phyloP scores from a whole-genome alignment of 2,113 vertebrate genomes.

The Chinchilla lanigera region DNA sequence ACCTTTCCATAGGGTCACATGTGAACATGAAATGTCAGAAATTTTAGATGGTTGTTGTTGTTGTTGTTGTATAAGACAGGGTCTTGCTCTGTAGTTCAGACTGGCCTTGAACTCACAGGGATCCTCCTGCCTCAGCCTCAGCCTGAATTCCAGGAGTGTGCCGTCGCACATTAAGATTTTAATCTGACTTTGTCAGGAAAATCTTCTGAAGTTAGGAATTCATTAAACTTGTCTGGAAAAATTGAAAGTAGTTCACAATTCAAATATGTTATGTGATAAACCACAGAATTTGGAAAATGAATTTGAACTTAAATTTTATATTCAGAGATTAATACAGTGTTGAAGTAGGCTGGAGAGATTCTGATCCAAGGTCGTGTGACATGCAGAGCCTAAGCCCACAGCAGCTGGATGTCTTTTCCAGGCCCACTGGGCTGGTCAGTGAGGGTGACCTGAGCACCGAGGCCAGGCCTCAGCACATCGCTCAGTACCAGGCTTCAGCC shows the following conservation, averaged over 20 bases:
- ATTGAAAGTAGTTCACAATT: conserved; percentile 19
- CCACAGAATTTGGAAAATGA: background rate
- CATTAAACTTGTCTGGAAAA: conserved; percentile 10
- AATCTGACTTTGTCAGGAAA: background rate
- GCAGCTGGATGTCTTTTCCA: background rate
- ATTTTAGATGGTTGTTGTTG: background rate
- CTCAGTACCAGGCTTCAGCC: background rate
- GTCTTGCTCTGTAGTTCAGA: background rate
- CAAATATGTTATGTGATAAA: conserved; percentile 36
- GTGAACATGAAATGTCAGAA: conserved; percentile 3
- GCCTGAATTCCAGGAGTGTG: background rate
- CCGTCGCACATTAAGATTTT: background rate
- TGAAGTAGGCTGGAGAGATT: background rate
- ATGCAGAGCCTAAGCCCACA: background rate
- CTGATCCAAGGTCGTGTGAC: background rate
- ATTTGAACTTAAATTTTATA: conserved; percentile 34
- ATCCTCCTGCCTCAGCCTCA: background rate
- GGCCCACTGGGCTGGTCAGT: background rate
- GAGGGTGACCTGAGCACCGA: background rate
- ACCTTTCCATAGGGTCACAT: background rate
- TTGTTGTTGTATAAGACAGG: background rate
- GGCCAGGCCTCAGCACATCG: background rate
- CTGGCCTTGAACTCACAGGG: background rate
- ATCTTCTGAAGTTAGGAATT: background rate
- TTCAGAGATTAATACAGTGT: background rate